Base-by-base conservation (phyloP, 2,113 vertebrate genomes). In the Sinocyclocheilus anophthalmus region DNA sequence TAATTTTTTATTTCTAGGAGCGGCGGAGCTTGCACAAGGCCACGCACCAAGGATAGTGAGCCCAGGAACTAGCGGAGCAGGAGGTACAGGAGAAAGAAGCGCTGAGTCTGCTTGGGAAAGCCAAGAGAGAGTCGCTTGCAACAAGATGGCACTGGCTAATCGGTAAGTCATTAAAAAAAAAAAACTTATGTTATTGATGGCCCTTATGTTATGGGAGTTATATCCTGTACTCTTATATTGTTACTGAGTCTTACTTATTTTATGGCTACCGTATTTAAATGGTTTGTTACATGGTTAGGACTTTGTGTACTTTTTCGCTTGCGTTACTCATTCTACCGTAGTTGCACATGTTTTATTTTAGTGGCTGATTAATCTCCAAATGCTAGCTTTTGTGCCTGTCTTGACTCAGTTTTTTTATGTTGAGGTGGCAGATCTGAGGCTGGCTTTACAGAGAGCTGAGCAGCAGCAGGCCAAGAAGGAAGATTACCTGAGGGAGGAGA, bases 401-500 rank as follows among this genome's bases (percentile, higher is more conserved):
- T 30, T 83, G 13, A 83, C 18, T 72, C 0, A 39, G 22, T n/a
- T 50, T 8, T 42, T 61, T 33, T 20, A 13, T 79, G 16, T 82
- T 26, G 77, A 99, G 98, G 98, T 99, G 86, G 94, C 96, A 70
- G 97, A 99, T 91, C 93, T 99, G 88, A 95, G 98, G 88, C 5
- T 97, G 89, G 96, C 97, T 0, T 90, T 99, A 86, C 98, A 99
- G 85, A 95, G 97, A 76, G 95, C 97, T 30, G 98, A 99, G 81
- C 98, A 99, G 83, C 95, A 98, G 85, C 96, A 97, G 92, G 98
- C 96, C 67, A 96, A 97, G 67, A 99, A 97, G 89, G 98, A 99
- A 90, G 98, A 99, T 93, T 99, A 98, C 93, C 94, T 99, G 50
- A 96, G 97, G 20, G 97, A 99, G 81, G 98, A 99, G 93, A 97